Conservation (phyloP, 2,888 invertebrate genomes). For the Zygothrica quintamaculata region DNA sequence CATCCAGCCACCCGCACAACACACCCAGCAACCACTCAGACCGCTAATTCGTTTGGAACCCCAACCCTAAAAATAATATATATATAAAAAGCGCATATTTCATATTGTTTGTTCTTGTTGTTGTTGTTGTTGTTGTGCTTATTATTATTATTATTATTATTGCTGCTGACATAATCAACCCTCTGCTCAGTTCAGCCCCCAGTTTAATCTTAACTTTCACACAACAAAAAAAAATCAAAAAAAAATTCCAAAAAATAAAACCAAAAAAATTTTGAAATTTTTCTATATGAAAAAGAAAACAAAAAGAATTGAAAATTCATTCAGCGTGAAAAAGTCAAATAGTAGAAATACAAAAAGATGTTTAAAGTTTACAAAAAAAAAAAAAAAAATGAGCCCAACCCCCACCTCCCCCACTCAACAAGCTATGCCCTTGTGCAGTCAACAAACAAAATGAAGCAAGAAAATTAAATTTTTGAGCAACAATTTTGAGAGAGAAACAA, state of each 20-base stretch:
- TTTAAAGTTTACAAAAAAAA: too few species aligned
- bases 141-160: neutral
- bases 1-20: neutral
- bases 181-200: slow-evolving; percentile 34
- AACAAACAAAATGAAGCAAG: too few species aligned
- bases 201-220: neutral
- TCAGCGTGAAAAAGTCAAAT: slow-evolving; percentile 21
- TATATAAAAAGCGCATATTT: slow-evolving; percentile 53
- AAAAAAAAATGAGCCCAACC: slow-evolving; percentile 1
- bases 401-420: too few species aligned
- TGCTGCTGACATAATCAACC: slow-evolving; percentile 55
- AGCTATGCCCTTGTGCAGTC: too few species aligned
- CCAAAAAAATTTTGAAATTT: neutral
- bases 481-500: too few species aligned
- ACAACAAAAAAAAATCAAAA: neutral
- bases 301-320: slow-evolving; percentile 34
- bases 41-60: slow-evolving; percentile 34
- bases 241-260: too few species aligned
- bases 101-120: slow-evolving; percentile 23
- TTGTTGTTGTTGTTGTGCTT: too few species aligned
- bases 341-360: too few species aligned
- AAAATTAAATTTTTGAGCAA: too few species aligned
- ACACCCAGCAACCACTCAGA: slow-evolving; percentile 2
- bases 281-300: too few species aligned
- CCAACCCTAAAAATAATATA: slow-evolving; percentile 23